A percentile compares a stretch with the other conserved stretches of the same genome.
phyloP scores from a whole-genome alignment of 1,140 invertebrate species.

The Parapsyche elsis region DNA sequence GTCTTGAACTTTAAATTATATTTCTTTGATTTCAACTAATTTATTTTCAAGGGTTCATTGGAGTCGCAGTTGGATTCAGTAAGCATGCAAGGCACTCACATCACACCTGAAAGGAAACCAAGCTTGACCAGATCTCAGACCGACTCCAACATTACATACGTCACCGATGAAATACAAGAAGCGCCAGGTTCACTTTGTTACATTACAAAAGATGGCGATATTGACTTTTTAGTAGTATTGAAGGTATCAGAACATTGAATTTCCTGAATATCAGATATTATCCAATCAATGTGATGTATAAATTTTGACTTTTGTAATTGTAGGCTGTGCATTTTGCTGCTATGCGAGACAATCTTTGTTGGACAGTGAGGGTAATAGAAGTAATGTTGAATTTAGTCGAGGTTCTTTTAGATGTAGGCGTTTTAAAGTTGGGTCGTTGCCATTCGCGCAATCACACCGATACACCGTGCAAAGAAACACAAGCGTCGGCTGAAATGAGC shows the following conservation, averaged over 20 bases:
- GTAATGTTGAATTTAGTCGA: constrained; percentile 90
- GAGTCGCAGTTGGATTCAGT: constrained; percentile 83
- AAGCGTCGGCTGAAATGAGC: constrained; percentile 21
- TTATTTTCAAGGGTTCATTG: constrained; percentile 73
- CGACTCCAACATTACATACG: constrained; percentile 94
- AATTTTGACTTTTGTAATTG: constrained; percentile 51
- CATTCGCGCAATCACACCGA: constrained; percentile 47
- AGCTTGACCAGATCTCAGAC: constrained; percentile 89
- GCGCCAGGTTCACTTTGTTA: constrained; percentile 91
- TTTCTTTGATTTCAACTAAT: constrained; percentile 33
- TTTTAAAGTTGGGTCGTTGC: constrained; percentile 72
- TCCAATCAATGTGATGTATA: constrained; percentile 24
- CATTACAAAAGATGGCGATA: constrained; percentile 94
- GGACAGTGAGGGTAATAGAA: constrained; percentile 88
- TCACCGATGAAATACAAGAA: constrained; percentile 81
- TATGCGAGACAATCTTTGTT: constrained; percentile 79
- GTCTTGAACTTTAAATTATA: neutral
- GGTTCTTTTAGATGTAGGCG: constrained; percentile 87
- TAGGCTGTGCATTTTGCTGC: constrained; percentile 89
- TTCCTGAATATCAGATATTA: neutral
- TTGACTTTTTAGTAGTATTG: constrained; percentile 91
- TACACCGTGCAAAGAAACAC: constrained; percentile 46
- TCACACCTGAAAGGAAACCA: constrained; percentile 73
- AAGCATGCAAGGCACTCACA: constrained; percentile 73
- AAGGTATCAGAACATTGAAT: constrained; percentile 70